A percentile compares a stretch with the other conserved stretches of the same genome.
These are phyloP conservation scores for Solenodon paradoxus DNA, from an alignment of 2,113 vertebrate species.

Conservation along the genomic window DNA sequence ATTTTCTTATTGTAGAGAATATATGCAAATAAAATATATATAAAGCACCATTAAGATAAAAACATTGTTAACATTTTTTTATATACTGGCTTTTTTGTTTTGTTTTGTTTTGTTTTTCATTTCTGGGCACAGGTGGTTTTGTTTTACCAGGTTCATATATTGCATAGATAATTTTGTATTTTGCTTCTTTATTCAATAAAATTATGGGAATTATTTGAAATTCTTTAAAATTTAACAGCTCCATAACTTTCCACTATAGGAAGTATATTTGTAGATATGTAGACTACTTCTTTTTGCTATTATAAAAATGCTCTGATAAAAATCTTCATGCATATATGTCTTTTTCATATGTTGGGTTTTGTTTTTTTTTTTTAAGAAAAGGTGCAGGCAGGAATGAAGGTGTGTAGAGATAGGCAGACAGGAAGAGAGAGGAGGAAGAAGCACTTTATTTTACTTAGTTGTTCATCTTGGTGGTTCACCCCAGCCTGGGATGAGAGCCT, in stretches of 20 bases:
- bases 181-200: slow-evolving; percentile 20
- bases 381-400: too few relatives aligned
- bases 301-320: not conserved
- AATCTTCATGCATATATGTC: not conserved
- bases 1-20: not conserved
- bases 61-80: not conserved
- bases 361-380: too few relatives aligned
- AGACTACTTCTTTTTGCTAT: not conserved
- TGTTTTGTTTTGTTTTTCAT: too few relatives aligned
- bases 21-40: slow-evolving; percentile 6
- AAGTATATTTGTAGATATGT: not conserved
- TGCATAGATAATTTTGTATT: not conserved
- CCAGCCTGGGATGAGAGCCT: too few relatives aligned
- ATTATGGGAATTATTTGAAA: not conserved
- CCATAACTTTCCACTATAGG: not conserved
- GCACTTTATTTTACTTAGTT: too few relatives aligned
- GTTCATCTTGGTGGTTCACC: too few relatives aligned
- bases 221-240: not conserved
- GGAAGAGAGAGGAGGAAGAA: too few relatives aligned
- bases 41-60: not conserved
- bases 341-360: not conserved
- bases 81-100: too few relatives aligned
- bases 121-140: not conserved
- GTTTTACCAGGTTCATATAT: not conserved
- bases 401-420: too few relatives aligned